Percentiles rank a stretch among this genome's conserved stretches.
These are phyloP conservation scores for Cydia pomonella DNA, from an alignment of 1,140 invertebrate genomes.

Conservation along the genomic window DNA sequence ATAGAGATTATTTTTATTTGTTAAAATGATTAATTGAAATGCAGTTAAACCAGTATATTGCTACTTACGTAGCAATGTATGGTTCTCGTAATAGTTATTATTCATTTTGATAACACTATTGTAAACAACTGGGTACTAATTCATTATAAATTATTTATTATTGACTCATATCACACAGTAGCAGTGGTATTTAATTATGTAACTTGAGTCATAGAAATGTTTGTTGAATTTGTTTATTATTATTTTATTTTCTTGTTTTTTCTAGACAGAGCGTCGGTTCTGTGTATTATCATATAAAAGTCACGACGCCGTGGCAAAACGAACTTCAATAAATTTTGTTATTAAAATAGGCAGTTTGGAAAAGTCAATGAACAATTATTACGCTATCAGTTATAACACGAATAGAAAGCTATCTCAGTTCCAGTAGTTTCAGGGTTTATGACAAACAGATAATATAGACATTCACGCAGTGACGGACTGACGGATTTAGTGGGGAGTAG, in stretches of 20 bases:
- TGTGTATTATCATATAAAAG: background rate
- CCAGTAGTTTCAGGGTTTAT: background rate
- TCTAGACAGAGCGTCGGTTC: background rate
- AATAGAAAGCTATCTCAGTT: background rate
- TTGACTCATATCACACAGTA: background rate
- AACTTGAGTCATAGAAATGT: background rate
- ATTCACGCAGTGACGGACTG: too few relatives aligned
- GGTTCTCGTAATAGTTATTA: background rate
- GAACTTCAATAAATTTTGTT: too few relatives aligned
- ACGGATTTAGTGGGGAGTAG: background rate
- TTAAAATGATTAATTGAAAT: background rate
- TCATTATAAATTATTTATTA: constrained; percentile 7
- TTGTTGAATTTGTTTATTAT: background rate
- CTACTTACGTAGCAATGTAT: background rate
- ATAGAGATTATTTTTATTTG: constrained; percentile 11
- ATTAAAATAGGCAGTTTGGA: background rate
- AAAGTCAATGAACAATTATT: background rate
- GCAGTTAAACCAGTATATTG: constrained; percentile 1
- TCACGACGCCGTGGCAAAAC: too few relatives aligned
- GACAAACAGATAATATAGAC: background rate
- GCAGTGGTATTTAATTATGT: constrained; percentile 30
- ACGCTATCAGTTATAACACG: background rate
- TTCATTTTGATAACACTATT: background rate
- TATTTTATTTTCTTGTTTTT: background rate
- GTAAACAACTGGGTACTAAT: background rate